A percentile compares a stretch with the other conserved stretches of the same genome.
Conservation (phyloP, 2,113 vertebrate species). For the Amphiprion ocellaris region DNA sequence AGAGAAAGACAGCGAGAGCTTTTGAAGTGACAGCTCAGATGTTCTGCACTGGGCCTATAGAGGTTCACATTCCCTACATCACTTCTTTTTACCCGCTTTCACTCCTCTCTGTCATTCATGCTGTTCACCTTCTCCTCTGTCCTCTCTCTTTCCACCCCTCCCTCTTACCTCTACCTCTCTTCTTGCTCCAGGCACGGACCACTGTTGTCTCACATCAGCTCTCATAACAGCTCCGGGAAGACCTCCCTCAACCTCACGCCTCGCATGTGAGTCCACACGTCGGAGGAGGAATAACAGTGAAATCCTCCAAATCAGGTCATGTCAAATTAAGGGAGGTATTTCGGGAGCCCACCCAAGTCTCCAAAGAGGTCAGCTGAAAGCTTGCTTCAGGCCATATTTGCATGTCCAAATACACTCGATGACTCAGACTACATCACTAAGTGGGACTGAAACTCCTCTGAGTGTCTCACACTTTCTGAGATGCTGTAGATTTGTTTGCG, state of each 20-base stretch:
- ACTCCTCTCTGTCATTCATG: slow-evolving; percentile 39
- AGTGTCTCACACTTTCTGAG: slow-evolving; percentile 27
- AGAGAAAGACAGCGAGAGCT: slow-evolving; percentile 59
- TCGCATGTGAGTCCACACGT: slow-evolving; percentile 76
- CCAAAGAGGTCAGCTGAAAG: slow-evolving; percentile 64
- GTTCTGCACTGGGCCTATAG: slow-evolving; percentile 35
- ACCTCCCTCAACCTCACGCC: slow-evolving; percentile 76
- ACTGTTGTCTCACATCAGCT: slow-evolving; percentile 72
- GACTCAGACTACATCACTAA: slow-evolving; percentile 55
- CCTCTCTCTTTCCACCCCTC: slow-evolving; percentile 26
- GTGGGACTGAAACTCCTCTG: slow-evolving; percentile 20
- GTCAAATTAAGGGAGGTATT: slow-evolving; percentile 81
- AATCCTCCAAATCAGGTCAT: slow-evolving; percentile 81
- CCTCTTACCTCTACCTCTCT: slow-evolving; percentile 13
- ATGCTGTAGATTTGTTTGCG: slow-evolving; percentile 26
- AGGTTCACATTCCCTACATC: slow-evolving; percentile 41
- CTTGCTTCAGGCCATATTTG: slow-evolving; percentile 66
- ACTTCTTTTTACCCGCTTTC: neutral
- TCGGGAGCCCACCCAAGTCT: slow-evolving; percentile 78
- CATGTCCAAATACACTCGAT: slow-evolving; percentile 75
- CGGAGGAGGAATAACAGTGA: slow-evolving; percentile 76
- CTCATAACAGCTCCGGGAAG: slow-evolving; percentile 72
- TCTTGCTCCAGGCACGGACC: slow-evolving; percentile 62
- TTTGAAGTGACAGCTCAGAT: slow-evolving; percentile 64
- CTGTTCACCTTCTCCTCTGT: slow-evolving; percentile 19